These are phyloP conservation scores for Galerucella pusilla DNA, from an alignment of 2,888 invertebrate genomes.

Conservation along the genomic window DNA sequence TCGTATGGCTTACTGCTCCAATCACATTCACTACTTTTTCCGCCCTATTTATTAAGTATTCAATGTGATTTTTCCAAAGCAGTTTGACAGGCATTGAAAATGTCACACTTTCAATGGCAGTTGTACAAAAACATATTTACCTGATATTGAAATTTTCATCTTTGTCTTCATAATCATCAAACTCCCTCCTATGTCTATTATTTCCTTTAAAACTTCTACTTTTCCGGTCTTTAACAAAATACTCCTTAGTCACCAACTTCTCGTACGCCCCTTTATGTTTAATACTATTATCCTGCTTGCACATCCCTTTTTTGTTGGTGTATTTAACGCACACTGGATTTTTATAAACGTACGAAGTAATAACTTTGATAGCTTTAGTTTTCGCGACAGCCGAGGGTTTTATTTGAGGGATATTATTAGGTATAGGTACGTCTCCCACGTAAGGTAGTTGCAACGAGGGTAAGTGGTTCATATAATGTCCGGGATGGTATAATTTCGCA, in stretches of 20 bases:
- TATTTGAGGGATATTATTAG: conserved; percentile 51
- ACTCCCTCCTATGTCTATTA: conserved; percentile 25
- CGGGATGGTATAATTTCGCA: conserved; percentile 57
- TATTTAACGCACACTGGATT: conserved; percentile 63
- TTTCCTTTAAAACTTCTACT: conserved; percentile 20
- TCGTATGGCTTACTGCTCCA: too few species aligned
- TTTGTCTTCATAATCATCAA: conserved; percentile 17
- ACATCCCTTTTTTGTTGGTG: conserved; percentile 53
- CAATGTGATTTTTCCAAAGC: too few species aligned
- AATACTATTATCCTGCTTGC: conserved; percentile 43
- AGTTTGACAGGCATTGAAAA: too few species aligned
- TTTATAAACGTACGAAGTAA: conserved; percentile 60
- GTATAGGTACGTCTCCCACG: conserved; percentile 56
- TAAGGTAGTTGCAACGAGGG: conserved; percentile 60
- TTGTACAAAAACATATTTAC: conserved; percentile 12
- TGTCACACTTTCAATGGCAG: background rate
- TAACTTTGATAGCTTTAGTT: conserved; percentile 61
- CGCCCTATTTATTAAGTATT: too few species aligned
- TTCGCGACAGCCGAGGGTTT: conserved; percentile 58
- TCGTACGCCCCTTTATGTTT: conserved; percentile 51
- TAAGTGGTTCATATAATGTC: conserved; percentile 58
- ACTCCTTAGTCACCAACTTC: conserved; percentile 59
- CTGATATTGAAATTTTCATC: conserved; percentile 13
- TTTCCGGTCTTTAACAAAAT: conserved; percentile 52
- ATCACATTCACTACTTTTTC: too few species aligned